These are phyloP conservation scores for Drosophila seguyi DNA, from an alignment of 1,140 invertebrate species.

Conservation along the genomic window DNA sequence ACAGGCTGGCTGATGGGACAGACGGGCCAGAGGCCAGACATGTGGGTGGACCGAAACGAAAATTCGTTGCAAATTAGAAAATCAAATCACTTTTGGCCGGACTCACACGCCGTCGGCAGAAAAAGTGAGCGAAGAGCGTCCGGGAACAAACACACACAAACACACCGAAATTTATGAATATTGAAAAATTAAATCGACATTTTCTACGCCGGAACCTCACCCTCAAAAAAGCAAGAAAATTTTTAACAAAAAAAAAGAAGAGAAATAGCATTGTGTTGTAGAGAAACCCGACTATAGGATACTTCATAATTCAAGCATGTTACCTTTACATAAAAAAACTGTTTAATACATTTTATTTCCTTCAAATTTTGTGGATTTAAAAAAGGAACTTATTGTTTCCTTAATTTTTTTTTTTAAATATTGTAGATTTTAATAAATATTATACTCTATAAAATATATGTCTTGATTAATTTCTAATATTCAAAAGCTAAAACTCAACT, in stretches of 20 bases:
- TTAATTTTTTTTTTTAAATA: neutral
- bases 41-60: slow-evolving; percentile 29
- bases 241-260: slow-evolving; percentile 30
- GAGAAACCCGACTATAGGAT: neutral
- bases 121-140: slow-evolving; percentile 1
- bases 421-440: neutral
- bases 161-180: slow-evolving; percentile 72
- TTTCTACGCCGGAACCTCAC: slow-evolving; percentile 36
- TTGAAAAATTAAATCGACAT: slow-evolving; percentile 79
- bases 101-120: slow-evolving; percentile 59
- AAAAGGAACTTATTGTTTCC: neutral
- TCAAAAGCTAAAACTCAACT: neutral
- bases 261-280: neutral
- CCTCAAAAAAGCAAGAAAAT: slow-evolving; percentile 20
- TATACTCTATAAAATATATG: neutral
- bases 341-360: neutral
- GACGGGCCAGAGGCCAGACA: slow-evolving; percentile 36
- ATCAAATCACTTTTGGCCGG: slow-evolving; percentile 72
- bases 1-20: slow-evolving; percentile 1
- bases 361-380: neutral
- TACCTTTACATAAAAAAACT: neutral
- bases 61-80: slow-evolving; percentile 76
- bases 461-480: neutral
- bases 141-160: slow-evolving; percentile 9
- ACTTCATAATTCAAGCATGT: neutral